Percentiles rank a stretch among this genome's conserved stretches.
These are phyloP conservation scores for Papilio glaucus DNA, from an alignment of 1,140 invertebrate genomes.

Conservation along the genomic window DNA sequence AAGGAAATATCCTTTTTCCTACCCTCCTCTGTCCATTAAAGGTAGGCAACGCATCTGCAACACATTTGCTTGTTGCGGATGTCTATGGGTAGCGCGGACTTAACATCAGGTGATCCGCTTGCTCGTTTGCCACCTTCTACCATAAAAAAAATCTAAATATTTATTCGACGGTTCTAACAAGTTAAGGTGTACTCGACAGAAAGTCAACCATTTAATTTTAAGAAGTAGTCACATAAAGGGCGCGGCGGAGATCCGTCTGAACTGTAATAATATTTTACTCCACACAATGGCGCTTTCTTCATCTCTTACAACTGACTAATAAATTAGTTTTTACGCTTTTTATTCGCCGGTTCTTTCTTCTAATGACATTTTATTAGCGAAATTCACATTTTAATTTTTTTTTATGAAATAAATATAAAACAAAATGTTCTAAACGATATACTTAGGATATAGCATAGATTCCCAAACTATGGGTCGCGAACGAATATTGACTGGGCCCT, in stretches of 20 bases:
- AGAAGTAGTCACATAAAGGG: not conserved
- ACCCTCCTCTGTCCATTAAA: too few relatives aligned
- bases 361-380: not conserved
- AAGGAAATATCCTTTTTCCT: too few relatives aligned
- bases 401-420: too few relatives aligned
- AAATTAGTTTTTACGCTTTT: slow-evolving; percentile 14
- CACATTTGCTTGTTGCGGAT: too few relatives aligned
- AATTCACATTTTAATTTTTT: not conserved
- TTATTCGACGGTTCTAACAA: not conserved
- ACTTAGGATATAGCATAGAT: too few relatives aligned
- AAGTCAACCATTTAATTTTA: not conserved
- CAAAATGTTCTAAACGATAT: too few relatives aligned
- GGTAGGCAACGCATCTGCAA: too few relatives aligned
- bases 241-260: not conserved
- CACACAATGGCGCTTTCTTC: slow-evolving; percentile 9
- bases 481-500: too few relatives aligned
- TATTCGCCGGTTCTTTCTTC: not conserved
- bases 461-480: too few relatives aligned
- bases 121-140: too few relatives aligned
- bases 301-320: not conserved
- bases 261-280: slow-evolving; percentile 6
- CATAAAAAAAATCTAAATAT: not conserved
- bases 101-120: too few relatives aligned
- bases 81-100: too few relatives aligned
- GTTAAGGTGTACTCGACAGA: not conserved